Percentiles rank a stretch among this genome's conserved stretches.
Conservation (phyloP, 2,113 vertebrate species). For the Eubucco bourcierii region DNA sequence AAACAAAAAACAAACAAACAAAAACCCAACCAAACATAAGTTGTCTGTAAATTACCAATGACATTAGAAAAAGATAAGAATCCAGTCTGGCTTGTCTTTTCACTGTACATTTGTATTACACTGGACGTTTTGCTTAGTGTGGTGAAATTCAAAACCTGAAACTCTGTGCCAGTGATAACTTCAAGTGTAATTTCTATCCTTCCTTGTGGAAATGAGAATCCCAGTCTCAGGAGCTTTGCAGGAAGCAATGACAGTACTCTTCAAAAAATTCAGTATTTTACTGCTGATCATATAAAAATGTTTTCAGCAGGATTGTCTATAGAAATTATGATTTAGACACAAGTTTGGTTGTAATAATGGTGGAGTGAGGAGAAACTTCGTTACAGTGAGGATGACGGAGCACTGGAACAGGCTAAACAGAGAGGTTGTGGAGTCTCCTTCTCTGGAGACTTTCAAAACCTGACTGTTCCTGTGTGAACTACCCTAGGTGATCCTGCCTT, state of each 20-base stretch:
- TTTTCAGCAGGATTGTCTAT: neutral
- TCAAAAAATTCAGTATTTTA: neutral
- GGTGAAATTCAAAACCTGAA: conserved; percentile 43
- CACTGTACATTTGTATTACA: neutral
- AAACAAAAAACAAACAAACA: too few relatives aligned
- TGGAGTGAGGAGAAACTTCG: too few relatives aligned
- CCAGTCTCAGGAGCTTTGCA: neutral
- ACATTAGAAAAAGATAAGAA: conserved; percentile 15
- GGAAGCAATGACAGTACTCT: neutral
- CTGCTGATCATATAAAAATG: neutral
- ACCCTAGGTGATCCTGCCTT: too few relatives aligned
- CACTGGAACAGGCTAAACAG: too few relatives aligned
- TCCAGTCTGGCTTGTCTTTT: neutral
- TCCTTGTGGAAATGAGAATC: neutral
- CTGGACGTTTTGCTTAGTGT: neutral
- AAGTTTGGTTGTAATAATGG: neutral
- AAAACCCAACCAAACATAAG: neutral
- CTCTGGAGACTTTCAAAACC: too few relatives aligned
- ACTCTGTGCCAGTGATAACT: conserved; percentile 1
- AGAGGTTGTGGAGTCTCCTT: too few relatives aligned
- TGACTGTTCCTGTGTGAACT: too few relatives aligned
- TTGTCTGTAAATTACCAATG: neutral
- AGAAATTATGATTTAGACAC: neutral
- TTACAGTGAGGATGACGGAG: too few relatives aligned
- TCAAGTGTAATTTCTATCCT: conserved; percentile 4